These are phyloP conservation scores for Microplitis mediator DNA, from an alignment of 1,140 invertebrate species.

Conservation along the genomic window DNA sequence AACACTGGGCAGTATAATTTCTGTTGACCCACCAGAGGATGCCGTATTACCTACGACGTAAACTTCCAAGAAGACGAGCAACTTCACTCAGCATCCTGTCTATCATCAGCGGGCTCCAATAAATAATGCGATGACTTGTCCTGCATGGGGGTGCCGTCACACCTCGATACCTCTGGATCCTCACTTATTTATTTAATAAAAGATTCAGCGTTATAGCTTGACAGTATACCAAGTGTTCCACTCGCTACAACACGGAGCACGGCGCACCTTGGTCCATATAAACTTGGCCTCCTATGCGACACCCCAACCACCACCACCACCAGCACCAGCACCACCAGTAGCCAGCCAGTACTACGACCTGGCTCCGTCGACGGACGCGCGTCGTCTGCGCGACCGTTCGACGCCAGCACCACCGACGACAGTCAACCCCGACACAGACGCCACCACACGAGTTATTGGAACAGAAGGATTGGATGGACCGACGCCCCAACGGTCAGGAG, in stretches of 20 bases:
- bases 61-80: too few relatives aligned
- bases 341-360: constrained; percentile 5
- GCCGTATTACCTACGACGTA: too few relatives aligned
- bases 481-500: background rate
- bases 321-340: background rate
- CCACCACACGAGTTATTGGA: background rate
- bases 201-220: too few relatives aligned
- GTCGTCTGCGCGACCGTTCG: constrained; percentile 25
- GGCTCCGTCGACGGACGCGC: constrained; percentile 21
- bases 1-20: too few relatives aligned
- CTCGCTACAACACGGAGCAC: background rate
- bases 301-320: constrained; percentile 10
- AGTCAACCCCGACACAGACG: background rate
- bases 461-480: background rate
- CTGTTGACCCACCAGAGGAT: too few relatives aligned
- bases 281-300: background rate
- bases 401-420: constrained; percentile 18
- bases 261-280: too few relatives aligned
- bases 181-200: too few relatives aligned
- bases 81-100: too few relatives aligned
- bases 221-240: background rate
- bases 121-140: too few relatives aligned
- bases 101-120: too few relatives aligned
- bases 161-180: too few relatives aligned
- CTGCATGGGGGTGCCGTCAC: too few relatives aligned